A percentile compares a stretch with the other conserved stretches of the same genome.
Conservation (phyloP, 2,113 vertebrate genomes). For the Ovis canadensis region DNA sequence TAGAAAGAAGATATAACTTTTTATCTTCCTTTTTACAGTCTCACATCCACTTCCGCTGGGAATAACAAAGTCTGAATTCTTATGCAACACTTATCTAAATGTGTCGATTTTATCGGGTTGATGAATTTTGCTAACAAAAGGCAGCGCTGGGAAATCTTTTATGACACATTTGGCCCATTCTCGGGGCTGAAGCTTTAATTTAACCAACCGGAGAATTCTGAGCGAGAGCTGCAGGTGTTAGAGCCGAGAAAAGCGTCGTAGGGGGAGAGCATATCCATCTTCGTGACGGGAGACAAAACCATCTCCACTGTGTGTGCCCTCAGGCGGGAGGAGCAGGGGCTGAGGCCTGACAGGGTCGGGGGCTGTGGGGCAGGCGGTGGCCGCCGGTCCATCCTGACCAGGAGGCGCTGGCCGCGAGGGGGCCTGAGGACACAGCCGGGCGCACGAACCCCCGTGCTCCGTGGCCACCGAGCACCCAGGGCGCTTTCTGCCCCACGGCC, state of each 20-base stretch:
- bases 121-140: constrained; percentile 73
- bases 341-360: constrained; percentile 31
- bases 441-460: not conserved
- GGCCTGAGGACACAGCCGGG: constrained; percentile 19
- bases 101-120: constrained; percentile 74
- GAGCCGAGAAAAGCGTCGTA: constrained; percentile 16
- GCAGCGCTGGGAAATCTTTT: constrained; percentile 62
- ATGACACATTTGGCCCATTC: constrained; percentile 61
- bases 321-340: not conserved
- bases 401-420: constrained; percentile 13
- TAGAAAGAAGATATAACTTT: constrained; percentile 64
- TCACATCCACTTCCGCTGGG: constrained; percentile 45
- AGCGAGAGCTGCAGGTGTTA: constrained; percentile 57
- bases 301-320: constrained; percentile 33
- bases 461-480: not conserved
- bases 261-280: constrained; percentile 58
- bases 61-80: constrained; percentile 73
- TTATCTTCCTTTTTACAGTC: constrained; percentile 67
- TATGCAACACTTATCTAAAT: constrained; percentile 68
- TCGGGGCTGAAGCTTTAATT: constrained; percentile 62
- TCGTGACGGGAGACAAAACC: constrained; percentile 64
- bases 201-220: constrained; percentile 59
- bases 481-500: not conserved
- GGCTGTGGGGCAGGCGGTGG: constrained; percentile 42
- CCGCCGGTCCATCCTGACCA: constrained; percentile 30